Evolutionary conservation across 2,888 invertebrate genomes (phyloP), one percentile per base, ranked within the genome.

Genomic region (Pterostichus madidus): DNA sequence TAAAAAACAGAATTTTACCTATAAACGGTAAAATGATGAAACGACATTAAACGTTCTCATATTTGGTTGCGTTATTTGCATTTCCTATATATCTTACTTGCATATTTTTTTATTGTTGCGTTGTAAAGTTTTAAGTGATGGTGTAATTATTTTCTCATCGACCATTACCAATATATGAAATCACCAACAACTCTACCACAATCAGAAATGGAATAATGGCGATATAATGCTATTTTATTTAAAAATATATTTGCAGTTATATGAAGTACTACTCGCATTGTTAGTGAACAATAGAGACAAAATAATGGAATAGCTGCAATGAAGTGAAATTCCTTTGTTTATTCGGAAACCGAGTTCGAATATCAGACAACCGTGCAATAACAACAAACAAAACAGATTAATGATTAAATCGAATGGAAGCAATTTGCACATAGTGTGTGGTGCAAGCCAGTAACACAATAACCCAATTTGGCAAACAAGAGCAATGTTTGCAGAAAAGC

Each of bases 321-420:
- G 35, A 64, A 24, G 64, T 32, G 31, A 2, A 53, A n/a, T 76
- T 53, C 52, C 76, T 53, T 76, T 76, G 76, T 76, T 44, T 31
- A 13, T 17, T 46, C 35, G 73, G 39, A 52, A 39, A 52, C 49
- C 35, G 61, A n/a, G 39, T 17, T 46, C 35, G 73, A 73, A 52
- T 73, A 52, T 49, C 73, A 73, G 13, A 35, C 32, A 53, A 76
- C 53, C 53, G 13, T 76, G 31, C 52, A 76, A 35, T 39, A 64
- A 64, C 35, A 64, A n/a, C 64, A 64, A 64, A 64, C 64, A 64
- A 35, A 49, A 64, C 32, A 64, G 64, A 64, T 64, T 64, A 64
- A 64, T 64, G 35, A 32, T 39, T 64, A 35, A 64, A 64, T 64
- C 64, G 64, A 64, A 64, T 64, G 64, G 35, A 64, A 64, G 64